phyloP scores from a whole-genome alignment of 2,797 vertebrate species.

The Tamandua tetradactyla region DNA sequence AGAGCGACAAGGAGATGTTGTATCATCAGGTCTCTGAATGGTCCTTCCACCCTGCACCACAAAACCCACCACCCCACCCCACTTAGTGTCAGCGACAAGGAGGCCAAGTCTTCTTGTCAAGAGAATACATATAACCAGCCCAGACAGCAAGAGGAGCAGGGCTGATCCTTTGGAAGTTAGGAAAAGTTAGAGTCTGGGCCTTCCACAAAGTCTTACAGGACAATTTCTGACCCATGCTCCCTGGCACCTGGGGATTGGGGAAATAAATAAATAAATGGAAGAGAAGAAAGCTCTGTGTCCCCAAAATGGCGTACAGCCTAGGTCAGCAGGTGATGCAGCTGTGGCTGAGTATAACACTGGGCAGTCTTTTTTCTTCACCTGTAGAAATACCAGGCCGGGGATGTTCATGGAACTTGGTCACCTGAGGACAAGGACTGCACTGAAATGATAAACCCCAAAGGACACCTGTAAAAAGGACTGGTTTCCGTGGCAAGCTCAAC shows the following conservation, averaged over 20 bases:
- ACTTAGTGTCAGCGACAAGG: background rate
- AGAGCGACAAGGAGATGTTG: rapidly evolving
- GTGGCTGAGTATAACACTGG: rapidly evolving
- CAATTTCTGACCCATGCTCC: background rate
- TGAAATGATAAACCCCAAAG: background rate
- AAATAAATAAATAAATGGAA: background rate
- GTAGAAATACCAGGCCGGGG: background rate
- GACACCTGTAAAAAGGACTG: background rate
- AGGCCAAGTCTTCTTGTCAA: background rate
- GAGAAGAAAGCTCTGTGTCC: background rate
- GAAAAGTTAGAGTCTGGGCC: background rate
- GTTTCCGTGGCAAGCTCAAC: background rate
- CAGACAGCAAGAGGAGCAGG: background rate
- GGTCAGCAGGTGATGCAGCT: background rate
- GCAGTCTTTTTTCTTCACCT: background rate
- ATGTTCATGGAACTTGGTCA: background rate
- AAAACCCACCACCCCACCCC: too few species aligned
- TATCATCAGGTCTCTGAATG: background rate
- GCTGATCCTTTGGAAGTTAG: background rate
- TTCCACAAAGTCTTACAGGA: background rate
- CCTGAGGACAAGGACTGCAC: too few species aligned
- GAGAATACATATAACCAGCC: background rate
- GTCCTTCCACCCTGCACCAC: background rate
- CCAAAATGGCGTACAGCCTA: background rate
- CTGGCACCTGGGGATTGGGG: background rate